A percentile compares a stretch with the other conserved stretches of the same genome.
phyloP scores from a whole-genome alignment of 2,888 invertebrate genomes.

The Phaonia tiefii region DNA sequence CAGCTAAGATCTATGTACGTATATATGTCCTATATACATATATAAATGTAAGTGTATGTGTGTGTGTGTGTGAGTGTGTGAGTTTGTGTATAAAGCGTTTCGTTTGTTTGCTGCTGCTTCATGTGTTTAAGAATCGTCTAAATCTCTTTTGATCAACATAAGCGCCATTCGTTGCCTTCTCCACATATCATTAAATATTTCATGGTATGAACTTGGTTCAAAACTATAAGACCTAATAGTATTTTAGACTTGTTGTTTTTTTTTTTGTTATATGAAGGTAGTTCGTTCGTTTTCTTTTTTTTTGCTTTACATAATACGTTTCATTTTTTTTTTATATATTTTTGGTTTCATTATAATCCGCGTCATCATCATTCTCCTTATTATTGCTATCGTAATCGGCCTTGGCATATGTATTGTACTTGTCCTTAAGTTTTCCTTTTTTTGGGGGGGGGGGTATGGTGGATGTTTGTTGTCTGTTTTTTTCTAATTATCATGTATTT shows the following conservation, averaged over 20 bases:
- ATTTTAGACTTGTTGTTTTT: conserved; percentile 45
- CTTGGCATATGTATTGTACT: conserved; percentile 36
- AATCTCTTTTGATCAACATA: conserved; percentile 9
- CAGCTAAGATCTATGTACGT: conserved; percentile 21
- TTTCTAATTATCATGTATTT: conserved; percentile 82
- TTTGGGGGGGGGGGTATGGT: neutral
- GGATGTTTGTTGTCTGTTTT: neutral
- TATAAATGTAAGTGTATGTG: conserved; percentile 13
- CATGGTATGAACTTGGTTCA: conserved; percentile 35
- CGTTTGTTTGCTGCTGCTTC: conserved; percentile 27
- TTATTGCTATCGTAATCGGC: conserved; percentile 28
- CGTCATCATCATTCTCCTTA: conserved; percentile 26
- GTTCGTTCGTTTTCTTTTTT: conserved; percentile 5
- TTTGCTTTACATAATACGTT: conserved; percentile 13
- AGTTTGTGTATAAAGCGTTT: conserved; percentile 51
- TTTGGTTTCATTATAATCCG: conserved; percentile 32
- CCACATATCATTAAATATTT: neutral
- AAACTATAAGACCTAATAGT: conserved; percentile 39
- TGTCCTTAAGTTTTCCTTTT: conserved; percentile 41
- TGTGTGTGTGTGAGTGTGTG: conserved; percentile 18
- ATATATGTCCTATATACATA: neutral
- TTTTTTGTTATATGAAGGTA: conserved; percentile 20
- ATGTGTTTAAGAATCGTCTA: no score
- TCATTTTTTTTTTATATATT: neutral
- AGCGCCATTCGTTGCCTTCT: neutral